Percentiles rank a stretch among this genome's conserved stretches.
Evolutionary conservation across 2,113 vertebrate species (phyloP).

Genomic region (Hylia prasina): DNA sequence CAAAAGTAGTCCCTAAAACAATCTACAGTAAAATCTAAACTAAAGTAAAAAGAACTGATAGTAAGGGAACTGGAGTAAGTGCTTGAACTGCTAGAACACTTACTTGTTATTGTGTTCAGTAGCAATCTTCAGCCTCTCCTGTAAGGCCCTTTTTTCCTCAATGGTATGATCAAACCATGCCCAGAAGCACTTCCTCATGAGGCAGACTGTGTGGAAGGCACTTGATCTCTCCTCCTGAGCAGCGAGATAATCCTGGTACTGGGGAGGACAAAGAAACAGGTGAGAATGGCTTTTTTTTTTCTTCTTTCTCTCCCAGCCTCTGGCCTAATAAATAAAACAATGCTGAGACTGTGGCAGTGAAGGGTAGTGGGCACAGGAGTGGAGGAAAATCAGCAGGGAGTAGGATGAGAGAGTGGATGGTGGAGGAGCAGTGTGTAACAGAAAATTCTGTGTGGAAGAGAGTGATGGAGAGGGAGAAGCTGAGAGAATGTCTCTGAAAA

Average conservation of each 20-base stretch:
- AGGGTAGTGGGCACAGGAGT: neutral
- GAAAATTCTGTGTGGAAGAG: neutral
- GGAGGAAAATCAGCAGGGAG: neutral
- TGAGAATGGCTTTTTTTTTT: neutral
- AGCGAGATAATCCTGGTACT: conserved; percentile 67
- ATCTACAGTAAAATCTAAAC: neutral
- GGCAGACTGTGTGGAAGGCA: conserved; percentile 52
- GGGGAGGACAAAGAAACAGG: neutral
- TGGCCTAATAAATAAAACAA: neutral
- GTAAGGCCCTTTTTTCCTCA: conserved; percentile 63
- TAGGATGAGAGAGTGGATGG: neutral
- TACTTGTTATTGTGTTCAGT: conserved; percentile 80
- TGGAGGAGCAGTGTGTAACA: neutral
- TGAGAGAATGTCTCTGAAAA: neutral
- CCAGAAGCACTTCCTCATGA: conserved; percentile 74
- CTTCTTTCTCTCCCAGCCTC: neutral
- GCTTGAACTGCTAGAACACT: neutral
- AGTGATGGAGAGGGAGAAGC: neutral
- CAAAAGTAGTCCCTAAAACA: neutral
- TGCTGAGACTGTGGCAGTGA: neutral
- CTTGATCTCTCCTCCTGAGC: conserved; percentile 64
- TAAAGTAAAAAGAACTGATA: neutral
- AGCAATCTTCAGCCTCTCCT: conserved; percentile 72
- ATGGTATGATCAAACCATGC: conserved; percentile 71
- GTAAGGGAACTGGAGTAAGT: neutral